Conservation (phyloP, 2,888 invertebrate species). For the Alloscopus bannaensis region DNA sequence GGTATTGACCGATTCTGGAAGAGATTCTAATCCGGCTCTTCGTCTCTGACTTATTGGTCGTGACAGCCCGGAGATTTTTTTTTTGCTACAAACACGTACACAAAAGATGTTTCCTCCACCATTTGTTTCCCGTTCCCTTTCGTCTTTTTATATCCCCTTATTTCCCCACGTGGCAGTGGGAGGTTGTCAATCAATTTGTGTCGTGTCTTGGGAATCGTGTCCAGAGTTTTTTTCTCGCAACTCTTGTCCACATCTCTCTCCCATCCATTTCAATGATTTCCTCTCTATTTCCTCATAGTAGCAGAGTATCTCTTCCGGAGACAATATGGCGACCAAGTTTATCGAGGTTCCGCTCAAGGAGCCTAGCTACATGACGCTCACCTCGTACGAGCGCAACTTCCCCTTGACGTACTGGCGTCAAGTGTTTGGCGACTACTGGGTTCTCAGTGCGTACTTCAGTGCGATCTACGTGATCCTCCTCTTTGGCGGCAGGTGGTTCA, state of each 20-base stretch:
- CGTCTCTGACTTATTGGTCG: slow-evolving; percentile 6
- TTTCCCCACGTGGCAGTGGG: background rate
- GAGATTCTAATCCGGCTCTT: no score
- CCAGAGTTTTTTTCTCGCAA: slow-evolving; percentile 5
- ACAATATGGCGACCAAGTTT: slow-evolving; percentile 58
- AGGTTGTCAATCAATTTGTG: slow-evolving; percentile 12
- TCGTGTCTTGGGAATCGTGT: background rate
- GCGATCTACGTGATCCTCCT: slow-evolving; percentile 67
- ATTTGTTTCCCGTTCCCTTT: background rate
- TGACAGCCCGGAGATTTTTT: no score
- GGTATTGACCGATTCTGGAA: no score
- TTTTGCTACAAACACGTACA: no score
- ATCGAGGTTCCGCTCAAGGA: slow-evolving; percentile 63
- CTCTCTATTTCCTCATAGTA: background rate
- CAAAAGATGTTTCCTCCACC: no score
- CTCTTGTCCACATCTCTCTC: slow-evolving; percentile 1
- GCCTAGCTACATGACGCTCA: slow-evolving; percentile 63
- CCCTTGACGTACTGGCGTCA: slow-evolving; percentile 65
- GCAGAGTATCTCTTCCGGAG: background rate
- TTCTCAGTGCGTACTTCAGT: slow-evolving; percentile 58
- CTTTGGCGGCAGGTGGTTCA: slow-evolving; percentile 63
- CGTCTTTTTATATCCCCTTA: background rate
- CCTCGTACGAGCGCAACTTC: slow-evolving; percentile 65
- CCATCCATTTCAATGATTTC: background rate
- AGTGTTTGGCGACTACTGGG: slow-evolving; percentile 67